A percentile compares a stretch with the other conserved stretches of the same genome.
Conservation (phyloP, 2,113 vertebrate species). For the Caloenas nicobarica region DNA sequence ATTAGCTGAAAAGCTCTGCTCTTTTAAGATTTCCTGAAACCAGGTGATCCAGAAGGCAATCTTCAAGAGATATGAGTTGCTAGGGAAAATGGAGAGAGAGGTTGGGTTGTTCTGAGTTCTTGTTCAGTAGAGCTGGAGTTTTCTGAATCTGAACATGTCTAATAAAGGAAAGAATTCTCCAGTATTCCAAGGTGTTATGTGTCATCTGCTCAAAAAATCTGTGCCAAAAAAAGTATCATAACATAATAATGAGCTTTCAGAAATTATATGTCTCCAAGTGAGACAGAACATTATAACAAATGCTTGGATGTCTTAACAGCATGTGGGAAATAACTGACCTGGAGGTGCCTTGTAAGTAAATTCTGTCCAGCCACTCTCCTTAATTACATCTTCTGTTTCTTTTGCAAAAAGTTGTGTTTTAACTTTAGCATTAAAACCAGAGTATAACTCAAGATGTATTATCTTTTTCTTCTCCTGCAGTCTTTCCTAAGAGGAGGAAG, state of each 20-base stretch:
- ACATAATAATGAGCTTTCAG: not conserved
- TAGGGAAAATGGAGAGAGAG: not conserved
- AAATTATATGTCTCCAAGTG: not conserved
- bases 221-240: not conserved
- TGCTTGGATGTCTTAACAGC: not conserved
- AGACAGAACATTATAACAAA: not conserved
- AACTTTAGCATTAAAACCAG: constrained; percentile 62
- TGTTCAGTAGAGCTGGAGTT: not conserved
- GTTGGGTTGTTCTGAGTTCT: not conserved
- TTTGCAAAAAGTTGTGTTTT: constrained; percentile 51
- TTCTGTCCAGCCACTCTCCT: constrained; percentile 49
- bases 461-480: constrained; percentile 15
- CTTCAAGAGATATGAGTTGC: not conserved
- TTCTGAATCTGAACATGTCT: not conserved
- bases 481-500: constrained; percentile 25
- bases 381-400: not conserved
- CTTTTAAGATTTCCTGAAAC: not conserved
- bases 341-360: constrained; percentile 46
- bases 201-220: not conserved
- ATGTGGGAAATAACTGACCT: constrained; percentile 30
- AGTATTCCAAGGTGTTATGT: not conserved
- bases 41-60: not conserved
- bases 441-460: constrained; percentile 25
- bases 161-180: not conserved
- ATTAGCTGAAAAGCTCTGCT: not conserved